A percentile compares a stretch with the other conserved stretches of the same genome.
These are phyloP conservation scores for Eriocheir sinensis DNA, from an alignment of 1,140 invertebrate genomes.

Conservation along the genomic window DNA sequence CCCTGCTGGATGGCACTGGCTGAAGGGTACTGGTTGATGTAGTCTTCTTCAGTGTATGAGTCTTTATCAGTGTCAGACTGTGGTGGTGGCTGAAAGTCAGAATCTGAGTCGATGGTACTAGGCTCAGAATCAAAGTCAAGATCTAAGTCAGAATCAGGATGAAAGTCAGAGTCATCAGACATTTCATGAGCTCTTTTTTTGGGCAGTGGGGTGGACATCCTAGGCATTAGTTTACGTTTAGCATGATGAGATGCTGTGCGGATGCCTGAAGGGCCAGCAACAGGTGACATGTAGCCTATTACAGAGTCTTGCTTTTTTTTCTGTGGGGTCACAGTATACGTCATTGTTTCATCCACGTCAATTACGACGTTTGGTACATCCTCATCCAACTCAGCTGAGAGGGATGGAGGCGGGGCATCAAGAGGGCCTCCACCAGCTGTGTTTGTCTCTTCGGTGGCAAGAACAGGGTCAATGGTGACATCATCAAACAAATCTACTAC, in stretches of 20 bases:
- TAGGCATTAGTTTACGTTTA: slow-evolving; percentile 16
- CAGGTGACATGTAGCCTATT: too few relatives aligned
- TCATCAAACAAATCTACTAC: neutral
- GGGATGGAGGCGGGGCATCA: slow-evolving; percentile 32
- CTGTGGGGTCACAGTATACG: neutral
- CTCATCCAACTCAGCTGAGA: slow-evolving; percentile 23
- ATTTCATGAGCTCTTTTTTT: too few relatives aligned
- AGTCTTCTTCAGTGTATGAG: neutral
- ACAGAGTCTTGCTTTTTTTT: neutral
- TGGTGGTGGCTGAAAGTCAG: slow-evolving; percentile 8
- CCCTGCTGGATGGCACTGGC: slow-evolving; percentile 13
- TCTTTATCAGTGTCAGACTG: slow-evolving; percentile 6
- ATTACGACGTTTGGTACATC: slow-evolving; percentile 37
- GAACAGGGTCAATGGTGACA: slow-evolving; percentile 25
- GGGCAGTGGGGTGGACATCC: slow-evolving; percentile 36
- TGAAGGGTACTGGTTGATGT: slow-evolving; percentile 24
- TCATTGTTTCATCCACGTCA: neutral
- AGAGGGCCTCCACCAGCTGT: neutral
- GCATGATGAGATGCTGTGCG: slow-evolving; percentile 23
- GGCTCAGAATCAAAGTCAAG: slow-evolving; percentile 29
- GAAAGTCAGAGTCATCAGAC: slow-evolving; percentile 35
- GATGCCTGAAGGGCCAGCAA: slow-evolving; percentile 40
- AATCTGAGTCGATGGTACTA: slow-evolving; percentile 33
- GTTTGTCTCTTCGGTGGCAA: slow-evolving; percentile 28
- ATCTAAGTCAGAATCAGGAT: too few relatives aligned